Percentiles rank a stretch among this genome's conserved stretches.
Conservation (phyloP, 2,113 vertebrate species). For the Anolis carolinensis region DNA sequence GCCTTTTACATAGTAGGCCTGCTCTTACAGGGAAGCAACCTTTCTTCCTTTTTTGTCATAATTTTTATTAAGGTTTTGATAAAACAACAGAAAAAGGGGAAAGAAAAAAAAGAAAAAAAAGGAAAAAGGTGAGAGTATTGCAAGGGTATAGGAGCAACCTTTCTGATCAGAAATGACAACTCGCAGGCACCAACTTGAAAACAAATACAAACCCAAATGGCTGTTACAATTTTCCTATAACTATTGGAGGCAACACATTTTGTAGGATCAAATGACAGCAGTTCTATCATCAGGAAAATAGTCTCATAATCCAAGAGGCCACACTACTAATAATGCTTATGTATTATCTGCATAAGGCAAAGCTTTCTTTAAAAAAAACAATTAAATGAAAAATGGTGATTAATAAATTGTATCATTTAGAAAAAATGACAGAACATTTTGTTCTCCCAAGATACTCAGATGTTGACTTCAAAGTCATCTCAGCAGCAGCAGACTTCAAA, state of each 20-base stretch:
- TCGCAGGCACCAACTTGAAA: neutral
- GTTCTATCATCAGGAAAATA: neutral
- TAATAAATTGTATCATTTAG: neutral
- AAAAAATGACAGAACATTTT: neutral
- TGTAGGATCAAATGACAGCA: neutral
- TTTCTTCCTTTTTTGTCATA: no score
- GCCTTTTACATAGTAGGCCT: no score
- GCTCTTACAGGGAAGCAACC: neutral
- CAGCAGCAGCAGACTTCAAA: neutral
- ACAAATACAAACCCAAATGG: neutral
- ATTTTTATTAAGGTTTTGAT: no score
- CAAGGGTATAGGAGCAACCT: no score
- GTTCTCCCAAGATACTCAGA: neutral
- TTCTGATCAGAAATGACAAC: neutral
- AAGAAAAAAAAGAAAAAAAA: no score
- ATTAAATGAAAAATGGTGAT: no score
- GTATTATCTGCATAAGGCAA: neutral
- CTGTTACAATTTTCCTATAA: neutral
- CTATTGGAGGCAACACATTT: neutral
- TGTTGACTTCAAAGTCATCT: neutral
- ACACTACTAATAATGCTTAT: neutral
- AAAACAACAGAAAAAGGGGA: no score
- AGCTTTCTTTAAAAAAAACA: neutral
- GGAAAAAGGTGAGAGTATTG: no score
- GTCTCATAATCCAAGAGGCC: neutral